Percentiles rank a stretch among this genome's conserved stretches.
Evolutionary conservation across 2,113 vertebrate genomes (phyloP).

Genomic region (Castor canadensis): DNA sequence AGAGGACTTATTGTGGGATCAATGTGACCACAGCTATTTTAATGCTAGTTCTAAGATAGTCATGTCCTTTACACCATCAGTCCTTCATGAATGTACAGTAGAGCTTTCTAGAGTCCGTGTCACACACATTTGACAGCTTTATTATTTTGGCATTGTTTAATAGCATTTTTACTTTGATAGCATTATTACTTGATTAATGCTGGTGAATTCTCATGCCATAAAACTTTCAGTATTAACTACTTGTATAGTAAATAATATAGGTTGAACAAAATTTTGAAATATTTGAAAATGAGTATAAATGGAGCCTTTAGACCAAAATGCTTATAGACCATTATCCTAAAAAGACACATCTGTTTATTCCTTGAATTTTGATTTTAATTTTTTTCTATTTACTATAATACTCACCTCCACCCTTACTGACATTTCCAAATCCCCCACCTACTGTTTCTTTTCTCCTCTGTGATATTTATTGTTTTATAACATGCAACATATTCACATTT

Average conservation of each 20-base stretch:
- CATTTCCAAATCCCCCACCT: neutral
- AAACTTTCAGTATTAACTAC: neutral
- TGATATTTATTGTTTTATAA: neutral
- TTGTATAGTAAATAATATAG: neutral
- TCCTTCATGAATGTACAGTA: neutral
- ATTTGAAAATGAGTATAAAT: constrained; percentile 3
- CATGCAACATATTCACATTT: neutral
- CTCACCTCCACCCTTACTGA: neutral
- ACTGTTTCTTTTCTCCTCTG: neutral
- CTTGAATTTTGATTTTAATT: neutral
- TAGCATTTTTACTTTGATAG: neutral
- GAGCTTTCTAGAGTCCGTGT: neutral
- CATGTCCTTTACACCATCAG: neutral
- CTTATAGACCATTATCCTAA: neutral
- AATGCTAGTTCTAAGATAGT: neutral
- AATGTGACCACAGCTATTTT: neutral
- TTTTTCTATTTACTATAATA: neutral
- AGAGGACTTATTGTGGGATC: neutral
- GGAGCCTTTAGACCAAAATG: neutral
- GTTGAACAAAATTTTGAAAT: neutral
- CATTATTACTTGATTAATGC: neutral
- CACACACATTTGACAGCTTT: neutral
- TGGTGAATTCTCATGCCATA: neutral
- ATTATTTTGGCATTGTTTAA: neutral
- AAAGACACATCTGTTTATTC: neutral